These are phyloP conservation scores for Aphrophora alni DNA, from an alignment of 2,888 invertebrate genomes.

Conservation along the genomic window DNA sequence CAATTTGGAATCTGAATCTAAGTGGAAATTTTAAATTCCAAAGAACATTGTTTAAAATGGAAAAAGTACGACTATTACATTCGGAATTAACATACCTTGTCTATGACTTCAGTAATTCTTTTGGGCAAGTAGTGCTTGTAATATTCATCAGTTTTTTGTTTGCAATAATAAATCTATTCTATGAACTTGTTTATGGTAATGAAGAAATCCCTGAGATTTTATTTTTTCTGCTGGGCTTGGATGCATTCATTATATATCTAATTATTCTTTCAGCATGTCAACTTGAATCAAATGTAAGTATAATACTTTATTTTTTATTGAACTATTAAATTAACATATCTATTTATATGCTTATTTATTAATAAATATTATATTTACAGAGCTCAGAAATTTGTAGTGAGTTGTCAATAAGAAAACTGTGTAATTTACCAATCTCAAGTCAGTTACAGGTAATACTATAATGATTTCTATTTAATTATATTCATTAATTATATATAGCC, in stretches of 20 bases:
- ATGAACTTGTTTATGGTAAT: neutral
- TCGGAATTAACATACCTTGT: neutral
- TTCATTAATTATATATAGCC: too few species aligned
- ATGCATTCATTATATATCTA: neutral
- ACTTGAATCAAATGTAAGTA: neutral
- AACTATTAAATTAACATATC: too few species aligned
- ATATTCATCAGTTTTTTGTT: neutral
- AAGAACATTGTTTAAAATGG: neutral
- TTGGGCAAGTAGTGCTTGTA: neutral
- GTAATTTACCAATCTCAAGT: neutral
- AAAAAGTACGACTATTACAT: neutral
- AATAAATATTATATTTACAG: neutral
- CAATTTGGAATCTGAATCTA: neutral
- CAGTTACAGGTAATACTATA: neutral
- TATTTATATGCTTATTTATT: too few species aligned
- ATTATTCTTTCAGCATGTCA: neutral
- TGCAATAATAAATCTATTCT: neutral
- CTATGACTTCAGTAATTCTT: neutral
- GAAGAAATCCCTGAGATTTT: neutral
- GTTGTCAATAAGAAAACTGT: neutral
- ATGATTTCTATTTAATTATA: too few species aligned
- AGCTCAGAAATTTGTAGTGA: neutral
- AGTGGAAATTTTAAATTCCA: neutral
- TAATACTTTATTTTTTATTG: too few species aligned
- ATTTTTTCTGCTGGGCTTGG: neutral